phyloP scores from a whole-genome alignment of 2,113 vertebrate genomes.

The Budorcas taxicolor region DNA sequence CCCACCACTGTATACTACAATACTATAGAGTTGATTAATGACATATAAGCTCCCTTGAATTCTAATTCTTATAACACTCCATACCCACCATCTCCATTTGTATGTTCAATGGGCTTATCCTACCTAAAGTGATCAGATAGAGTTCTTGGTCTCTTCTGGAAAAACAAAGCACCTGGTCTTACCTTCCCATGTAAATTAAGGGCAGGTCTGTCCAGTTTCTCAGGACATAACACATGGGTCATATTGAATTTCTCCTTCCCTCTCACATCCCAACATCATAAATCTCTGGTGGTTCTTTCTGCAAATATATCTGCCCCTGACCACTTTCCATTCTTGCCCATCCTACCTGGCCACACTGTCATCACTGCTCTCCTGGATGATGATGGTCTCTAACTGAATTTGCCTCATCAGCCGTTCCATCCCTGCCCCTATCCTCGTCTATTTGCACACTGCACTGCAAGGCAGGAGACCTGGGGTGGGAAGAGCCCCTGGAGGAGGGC shows the following conservation, averaged over 20 bases:
- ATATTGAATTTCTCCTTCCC: not conserved
- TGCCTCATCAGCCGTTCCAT: no score
- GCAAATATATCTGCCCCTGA: not conserved
- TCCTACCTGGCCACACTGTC: not conserved
- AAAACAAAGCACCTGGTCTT: not conserved
- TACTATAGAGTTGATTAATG: no score
- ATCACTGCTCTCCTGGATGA: not conserved
- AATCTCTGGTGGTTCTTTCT: not conserved
- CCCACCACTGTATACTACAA: not conserved
- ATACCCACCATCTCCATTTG: not conserved
- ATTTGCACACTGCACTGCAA: not conserved
- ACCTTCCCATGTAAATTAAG: not conserved
- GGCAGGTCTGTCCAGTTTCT: not conserved
- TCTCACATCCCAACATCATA: not conserved
- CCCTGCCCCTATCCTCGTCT: no score
- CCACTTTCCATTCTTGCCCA: not conserved
- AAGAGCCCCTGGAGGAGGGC: not conserved
- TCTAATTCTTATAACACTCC: not conserved
- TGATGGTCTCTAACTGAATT: no score
- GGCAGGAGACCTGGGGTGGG: not conserved
- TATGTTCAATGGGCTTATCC: not conserved
- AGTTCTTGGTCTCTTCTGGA: not conserved
- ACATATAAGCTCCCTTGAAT: not conserved
- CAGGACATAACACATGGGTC: not conserved
- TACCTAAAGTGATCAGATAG: not conserved